Conservation (phyloP, 2,888 invertebrate genomes). For the Halictus ligatus region DNA sequence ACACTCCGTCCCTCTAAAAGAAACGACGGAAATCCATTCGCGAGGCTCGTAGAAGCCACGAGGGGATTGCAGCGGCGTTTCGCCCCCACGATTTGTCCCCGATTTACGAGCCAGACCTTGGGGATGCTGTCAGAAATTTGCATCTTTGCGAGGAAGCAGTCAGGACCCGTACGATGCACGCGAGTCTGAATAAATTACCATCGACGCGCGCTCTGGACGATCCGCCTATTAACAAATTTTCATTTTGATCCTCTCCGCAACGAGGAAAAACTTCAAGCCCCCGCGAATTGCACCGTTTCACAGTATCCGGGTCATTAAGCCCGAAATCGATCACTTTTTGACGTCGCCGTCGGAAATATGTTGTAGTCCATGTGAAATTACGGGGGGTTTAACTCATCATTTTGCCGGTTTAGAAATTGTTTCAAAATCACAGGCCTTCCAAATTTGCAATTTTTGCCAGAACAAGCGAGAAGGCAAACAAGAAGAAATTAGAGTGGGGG, state of each 20-base stretch:
- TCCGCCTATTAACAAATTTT: constrained; percentile 1
- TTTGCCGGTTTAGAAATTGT: no score
- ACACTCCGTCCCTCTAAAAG: constrained; percentile 37
- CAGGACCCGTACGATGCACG: constrained; percentile 27
- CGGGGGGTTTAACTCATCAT: no score
- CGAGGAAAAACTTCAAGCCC: background rate
- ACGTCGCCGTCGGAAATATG: no score
- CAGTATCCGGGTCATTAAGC: no score
- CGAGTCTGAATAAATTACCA: constrained; percentile 75
- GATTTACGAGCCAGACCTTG: constrained; percentile 53
- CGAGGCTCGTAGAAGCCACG: constrained; percentile 12
- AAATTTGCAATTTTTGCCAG: no score
- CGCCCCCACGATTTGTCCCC: constrained; percentile 56
- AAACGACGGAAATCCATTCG: constrained; percentile 42
- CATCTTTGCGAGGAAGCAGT: constrained; percentile 39
- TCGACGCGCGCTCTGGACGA: constrained; percentile 49
- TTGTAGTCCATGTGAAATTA: no score
- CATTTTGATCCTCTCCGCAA: background rate
- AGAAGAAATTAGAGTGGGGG: no score
- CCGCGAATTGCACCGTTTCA: no score
- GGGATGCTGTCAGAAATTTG: constrained; percentile 57
- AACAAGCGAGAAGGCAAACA: no score
- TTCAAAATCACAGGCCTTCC: no score
- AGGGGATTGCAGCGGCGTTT: constrained; percentile 28
- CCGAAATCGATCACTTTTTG: no score